Evolutionary conservation across 2,113 vertebrate genomes (phyloP).

Genomic region (Nibea coibor): DNA sequence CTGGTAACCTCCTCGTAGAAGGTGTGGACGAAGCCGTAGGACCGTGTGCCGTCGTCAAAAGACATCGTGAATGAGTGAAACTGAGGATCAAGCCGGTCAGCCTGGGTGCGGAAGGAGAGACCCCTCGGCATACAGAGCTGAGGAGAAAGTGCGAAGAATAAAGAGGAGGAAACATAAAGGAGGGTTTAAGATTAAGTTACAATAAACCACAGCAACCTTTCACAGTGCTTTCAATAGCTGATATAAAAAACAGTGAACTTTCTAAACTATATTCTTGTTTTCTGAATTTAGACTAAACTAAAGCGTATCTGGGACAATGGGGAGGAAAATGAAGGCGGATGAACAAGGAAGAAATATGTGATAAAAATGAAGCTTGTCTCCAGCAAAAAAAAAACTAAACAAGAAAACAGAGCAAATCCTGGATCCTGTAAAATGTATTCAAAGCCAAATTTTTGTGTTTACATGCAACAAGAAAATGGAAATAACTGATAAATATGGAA

Average conservation of each 20-base stretch:
- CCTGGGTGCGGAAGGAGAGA: slow-evolving; percentile 93
- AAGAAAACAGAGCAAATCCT: too few species aligned
- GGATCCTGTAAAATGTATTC: too few species aligned
- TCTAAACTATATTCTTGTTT: too few species aligned
- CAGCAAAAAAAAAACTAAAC: neutral
- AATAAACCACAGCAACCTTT: neutral
- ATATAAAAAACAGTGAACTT: neutral
- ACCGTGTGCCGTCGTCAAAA: slow-evolving; percentile 91
- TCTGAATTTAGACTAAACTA: neutral
- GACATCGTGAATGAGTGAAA: slow-evolving; percentile 96
- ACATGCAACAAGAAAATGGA: too few species aligned
- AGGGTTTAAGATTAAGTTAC: neutral
- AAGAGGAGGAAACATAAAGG: neutral
- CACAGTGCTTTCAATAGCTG: neutral
- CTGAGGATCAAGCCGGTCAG: slow-evolving; percentile 87
- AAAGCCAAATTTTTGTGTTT: too few species aligned
- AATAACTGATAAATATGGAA: too few species aligned
- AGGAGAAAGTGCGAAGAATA: slow-evolving; percentile 5
- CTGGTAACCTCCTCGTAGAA: slow-evolving; percentile 97
- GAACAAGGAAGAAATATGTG: neutral
- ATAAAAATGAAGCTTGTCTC: neutral
- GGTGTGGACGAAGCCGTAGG: slow-evolving; percentile 95
- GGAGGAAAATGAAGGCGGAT: neutral
- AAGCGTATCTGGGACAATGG: neutral
- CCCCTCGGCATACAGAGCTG: slow-evolving; percentile 98